Conservation (phyloP, 2,888 invertebrate species). For the Phyllotreta cruciferae region DNA sequence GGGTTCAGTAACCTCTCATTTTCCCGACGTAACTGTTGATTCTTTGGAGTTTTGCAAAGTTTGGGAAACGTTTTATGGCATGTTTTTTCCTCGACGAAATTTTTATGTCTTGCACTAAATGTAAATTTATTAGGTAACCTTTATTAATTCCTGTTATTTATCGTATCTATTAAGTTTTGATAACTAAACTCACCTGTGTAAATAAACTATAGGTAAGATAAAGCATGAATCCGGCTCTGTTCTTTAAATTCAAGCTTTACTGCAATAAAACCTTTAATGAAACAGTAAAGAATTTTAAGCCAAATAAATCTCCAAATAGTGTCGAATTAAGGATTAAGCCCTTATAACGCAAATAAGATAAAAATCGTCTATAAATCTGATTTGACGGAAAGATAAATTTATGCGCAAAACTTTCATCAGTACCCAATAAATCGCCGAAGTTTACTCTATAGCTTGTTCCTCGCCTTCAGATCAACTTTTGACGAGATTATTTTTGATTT, state of each 20-base stretch:
- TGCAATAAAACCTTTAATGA: slow-evolving; percentile 11
- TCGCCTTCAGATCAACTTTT: slow-evolving; percentile 38
- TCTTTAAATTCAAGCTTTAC: background rate
- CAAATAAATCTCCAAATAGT: slow-evolving; percentile 14
- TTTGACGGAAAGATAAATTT: slow-evolving; percentile 31
- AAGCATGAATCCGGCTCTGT: background rate
- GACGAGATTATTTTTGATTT: slow-evolving; percentile 40
- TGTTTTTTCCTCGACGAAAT: background rate
- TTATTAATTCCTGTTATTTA: no score
- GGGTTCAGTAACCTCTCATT: slow-evolving; percentile 14
- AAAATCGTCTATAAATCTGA: slow-evolving; percentile 26
- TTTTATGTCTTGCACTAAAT: background rate
- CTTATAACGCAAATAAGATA: slow-evolving; percentile 15
- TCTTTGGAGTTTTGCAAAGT: slow-evolving; percentile 5
- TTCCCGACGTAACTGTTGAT: slow-evolving; percentile 13
- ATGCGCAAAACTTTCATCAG: slow-evolving; percentile 38
- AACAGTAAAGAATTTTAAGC: slow-evolving; percentile 5
- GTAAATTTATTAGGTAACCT: no score
- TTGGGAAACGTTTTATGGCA: background rate
- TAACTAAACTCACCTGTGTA: no score
- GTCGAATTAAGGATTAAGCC: slow-evolving; percentile 11
- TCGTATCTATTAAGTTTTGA: no score
- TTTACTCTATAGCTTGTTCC: slow-evolving; percentile 36
- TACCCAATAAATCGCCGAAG: slow-evolving; percentile 41
- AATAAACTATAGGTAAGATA: no score